Evolutionary conservation across 92 coral and sea anemone species (phyloP).

Genomic region (Epizoanthus scotinus): DNA sequence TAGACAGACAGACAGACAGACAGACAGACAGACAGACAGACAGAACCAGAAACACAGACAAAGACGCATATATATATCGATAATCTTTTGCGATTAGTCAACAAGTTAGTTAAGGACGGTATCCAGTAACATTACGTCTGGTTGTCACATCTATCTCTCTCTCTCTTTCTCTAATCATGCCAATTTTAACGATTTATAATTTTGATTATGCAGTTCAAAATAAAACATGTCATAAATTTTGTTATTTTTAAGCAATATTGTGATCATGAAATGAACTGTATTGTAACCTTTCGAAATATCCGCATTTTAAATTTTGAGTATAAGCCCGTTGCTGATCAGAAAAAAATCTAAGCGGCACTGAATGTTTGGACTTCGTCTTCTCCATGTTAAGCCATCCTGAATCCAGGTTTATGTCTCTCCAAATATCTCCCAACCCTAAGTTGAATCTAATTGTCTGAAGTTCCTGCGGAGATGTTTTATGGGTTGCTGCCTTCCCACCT

Average conservation of each 20-base stretch:
- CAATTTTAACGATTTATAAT: no score
- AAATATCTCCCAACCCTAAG: constrained; percentile 5
- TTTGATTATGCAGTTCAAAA: no score
- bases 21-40: no score
- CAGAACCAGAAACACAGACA: no score
- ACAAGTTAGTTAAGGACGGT: no score
- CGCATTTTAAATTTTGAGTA: constrained; percentile 12
- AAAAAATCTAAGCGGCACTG: constrained; percentile 7
- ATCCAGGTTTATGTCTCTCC: not conserved
- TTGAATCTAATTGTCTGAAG: not conserved
- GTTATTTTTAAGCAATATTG: not conserved
- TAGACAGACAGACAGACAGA: no score
- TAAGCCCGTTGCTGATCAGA: not conserved
- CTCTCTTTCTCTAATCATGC: no score
- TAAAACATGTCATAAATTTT: no score
- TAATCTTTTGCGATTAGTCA: no score
- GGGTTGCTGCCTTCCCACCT: not conserved
- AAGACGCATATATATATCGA: no score
- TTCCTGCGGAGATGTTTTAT: constrained; percentile 17
- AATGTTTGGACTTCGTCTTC: constrained; percentile 15
- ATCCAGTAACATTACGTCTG: no score
- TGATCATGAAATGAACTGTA: constrained; percentile 21
- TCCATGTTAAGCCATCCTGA: constrained; percentile 8
- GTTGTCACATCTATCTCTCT: no score
- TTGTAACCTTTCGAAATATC: constrained; percentile 12